Conservation (phyloP, 1,140 invertebrate species). For the Apis mellifera region Amel_HAv3.1 CM009945.2:6417001-6417500, state of each 20-base stretch:
- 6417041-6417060: not conserved
- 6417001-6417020: conserved; percentile 31
- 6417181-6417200: conserved; percentile 1
- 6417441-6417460: no score
- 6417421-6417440: no score
- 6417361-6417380: conserved; percentile 52
- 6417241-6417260: not conserved
- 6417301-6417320: conserved; percentile 58
- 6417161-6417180: not conserved
- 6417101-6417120: not conserved
- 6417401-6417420: not conserved
- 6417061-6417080: not conserved
- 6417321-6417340: conserved; percentile 53
- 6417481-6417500: not conserved
- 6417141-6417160: not conserved
- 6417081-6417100: conserved; percentile 23
- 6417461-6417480: conserved; percentile 3
- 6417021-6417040: conserved; percentile 19
- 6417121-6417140: not conserved
- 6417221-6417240: no score
- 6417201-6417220: no score
- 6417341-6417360: conserved; percentile 54
- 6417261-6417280: conserved; percentile 61
- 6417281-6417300: conserved; percentile 67
- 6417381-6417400: conserved; percentile 55